Conservation (phyloP, 2,113 vertebrate genomes). For the Sphyrna mokarran region DNA sequence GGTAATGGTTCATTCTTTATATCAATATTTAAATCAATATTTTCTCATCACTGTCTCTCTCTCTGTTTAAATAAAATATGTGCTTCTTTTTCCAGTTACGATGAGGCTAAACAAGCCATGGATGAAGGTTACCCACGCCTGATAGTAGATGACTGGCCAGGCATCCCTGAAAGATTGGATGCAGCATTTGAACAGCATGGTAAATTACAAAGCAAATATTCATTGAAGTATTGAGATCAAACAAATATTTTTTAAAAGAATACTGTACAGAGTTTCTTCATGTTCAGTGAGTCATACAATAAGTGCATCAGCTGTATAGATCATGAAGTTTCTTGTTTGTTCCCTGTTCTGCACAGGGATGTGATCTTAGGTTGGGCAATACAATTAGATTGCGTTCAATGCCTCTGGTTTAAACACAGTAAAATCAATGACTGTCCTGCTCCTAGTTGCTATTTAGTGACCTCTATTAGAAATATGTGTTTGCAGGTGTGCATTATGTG, state of each 20-base stretch:
- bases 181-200: slow-evolving; percentile 48
- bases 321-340: not conserved
- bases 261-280: slow-evolving; percentile 4
- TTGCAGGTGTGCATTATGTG: not conserved
- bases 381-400: not conserved
- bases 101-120: slow-evolving; percentile 47
- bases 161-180: slow-evolving; percentile 45
- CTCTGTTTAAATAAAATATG: not conserved
- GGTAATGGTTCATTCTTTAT: slow-evolving; percentile 53
- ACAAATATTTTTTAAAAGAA: not conserved
- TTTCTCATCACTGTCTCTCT: not conserved
- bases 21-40: not conserved
- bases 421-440: not conserved
- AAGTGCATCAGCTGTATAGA: not conserved
- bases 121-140: slow-evolving; percentile 47
- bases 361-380: not conserved
- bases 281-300: not conserved
- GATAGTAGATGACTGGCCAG: slow-evolving; percentile 48
- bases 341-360: not conserved
- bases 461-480: not conserved
- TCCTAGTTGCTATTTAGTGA: not conserved
- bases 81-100: slow-evolving; percentile 28
- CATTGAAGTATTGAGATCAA: not conserved
- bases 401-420: not conserved
- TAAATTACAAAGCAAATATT: slow-evolving; percentile 33